Base-by-base conservation (phyloP, 1,140 invertebrate genomes). In the Galendromus occidentalis region DNA sequence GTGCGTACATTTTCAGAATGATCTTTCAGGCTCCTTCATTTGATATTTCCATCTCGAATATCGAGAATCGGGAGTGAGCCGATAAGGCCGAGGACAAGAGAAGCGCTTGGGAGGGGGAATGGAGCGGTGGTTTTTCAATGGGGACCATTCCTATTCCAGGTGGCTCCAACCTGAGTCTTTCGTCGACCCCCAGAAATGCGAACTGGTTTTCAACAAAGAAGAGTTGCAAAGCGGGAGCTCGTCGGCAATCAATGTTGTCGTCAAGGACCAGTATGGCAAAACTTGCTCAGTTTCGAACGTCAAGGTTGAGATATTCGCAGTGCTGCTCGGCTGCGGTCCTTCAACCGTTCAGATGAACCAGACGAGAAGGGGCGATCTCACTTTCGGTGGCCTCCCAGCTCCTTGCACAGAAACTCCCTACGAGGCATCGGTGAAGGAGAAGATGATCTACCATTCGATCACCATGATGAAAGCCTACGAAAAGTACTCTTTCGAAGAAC, bases 401-500 rank as follows among this genome's bases (percentile, higher is more conserved):
- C 75, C 86, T 0, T 79, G 82, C 14, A 79, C 88, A 12, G 85
- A 89, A 42, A 78, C 84, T 7, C 83, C 85, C 0, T 97, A 93
- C 76, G 86, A 93, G 75, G 82, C 88, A 0, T 90, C 87, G 0
- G 80, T 90, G 41, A 84, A 84, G 68, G 91, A 95, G 71, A 91
- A 88, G 74, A 91, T 92, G 83, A 84, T 86, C 69, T 95, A 92
- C 75, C 86, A 94, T 76, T 85, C 91, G 2, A 94, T 96, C 66
- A 90, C 87, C 5, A 87, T 91, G 68, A 91, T 93, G 87, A 88
- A 88, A 77, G 81, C 84, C 0, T 97, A 90, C 76, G 86, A 92
- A 71, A 88, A 91, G 73, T 95, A 91, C 72, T 95, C 91, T 0
- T 95, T 97, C 77, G 93, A 98, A 76, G 94, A 97, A 75, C 76